Conservation (phyloP, 1,140 invertebrate genomes). For the Drosophila watanabei region DNA sequence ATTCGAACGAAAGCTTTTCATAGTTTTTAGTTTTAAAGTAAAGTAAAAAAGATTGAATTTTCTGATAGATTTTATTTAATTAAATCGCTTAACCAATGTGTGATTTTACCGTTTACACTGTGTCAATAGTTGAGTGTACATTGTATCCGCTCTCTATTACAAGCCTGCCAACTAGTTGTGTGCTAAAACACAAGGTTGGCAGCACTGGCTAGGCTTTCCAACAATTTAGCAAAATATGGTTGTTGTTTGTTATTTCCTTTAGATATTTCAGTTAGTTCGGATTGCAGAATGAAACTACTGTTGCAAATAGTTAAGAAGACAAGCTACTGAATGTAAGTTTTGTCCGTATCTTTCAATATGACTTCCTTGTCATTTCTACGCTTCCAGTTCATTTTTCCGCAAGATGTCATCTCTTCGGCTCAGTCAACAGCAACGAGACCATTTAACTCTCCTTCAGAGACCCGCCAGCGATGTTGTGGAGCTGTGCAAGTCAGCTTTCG, state of each 20-base stretch:
- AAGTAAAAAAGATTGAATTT: neutral
- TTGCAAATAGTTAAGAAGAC: neutral
- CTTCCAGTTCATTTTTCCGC: neutral
- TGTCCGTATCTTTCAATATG: neutral
- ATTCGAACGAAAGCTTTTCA: slow-evolving; percentile 9
- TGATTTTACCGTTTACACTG: too few species aligned
- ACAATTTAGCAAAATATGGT: neutral
- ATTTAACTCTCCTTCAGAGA: slow-evolving; percentile 60
- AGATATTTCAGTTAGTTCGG: neutral
- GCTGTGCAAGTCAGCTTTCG: slow-evolving; percentile 77
- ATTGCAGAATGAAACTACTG: neutral
- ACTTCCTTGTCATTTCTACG: neutral
- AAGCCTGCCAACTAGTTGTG: neutral
- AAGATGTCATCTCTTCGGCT: slow-evolving; percentile 59
- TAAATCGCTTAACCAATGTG: neutral
- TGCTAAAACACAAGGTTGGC: neutral
- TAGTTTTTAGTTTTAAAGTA: too few species aligned
- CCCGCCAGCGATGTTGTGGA: slow-evolving; percentile 69
- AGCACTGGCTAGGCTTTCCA: neutral
- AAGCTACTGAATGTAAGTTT: slow-evolving; percentile 9
- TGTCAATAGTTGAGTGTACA: neutral
- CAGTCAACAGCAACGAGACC: slow-evolving; percentile 62
- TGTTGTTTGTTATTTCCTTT: slow-evolving; percentile 9
- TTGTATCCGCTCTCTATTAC: neutral
- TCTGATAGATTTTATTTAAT: neutral